Base-by-base conservation (phyloP, 2,113 vertebrate genomes). In the Erythrolamprus reginae region DNA sequence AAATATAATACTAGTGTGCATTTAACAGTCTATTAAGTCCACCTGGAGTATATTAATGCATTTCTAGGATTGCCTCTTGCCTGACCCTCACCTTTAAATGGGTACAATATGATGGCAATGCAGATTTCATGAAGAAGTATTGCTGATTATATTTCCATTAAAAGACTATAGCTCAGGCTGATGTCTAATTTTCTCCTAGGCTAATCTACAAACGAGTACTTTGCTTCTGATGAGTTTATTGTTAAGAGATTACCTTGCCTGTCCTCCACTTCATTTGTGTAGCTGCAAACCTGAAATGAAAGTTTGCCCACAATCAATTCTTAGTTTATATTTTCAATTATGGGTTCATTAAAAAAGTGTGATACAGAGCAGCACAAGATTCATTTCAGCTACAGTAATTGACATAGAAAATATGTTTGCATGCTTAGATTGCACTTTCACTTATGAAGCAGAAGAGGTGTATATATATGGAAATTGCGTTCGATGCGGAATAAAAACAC, bases 101-200 rank as follows among this genome's bases (percentile, higher is more conserved):
- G 85, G 82, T 96, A 96, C 96, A 95, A 93, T 58, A 91, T 94
- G 93, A 94, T 91, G 92, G 95, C 94, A 95, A 88, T 19, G 88
- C 48, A 90, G 91, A 92, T 94, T 95, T 97, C 94, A 95, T 96
- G 94, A 96, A 96, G 96, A 95, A 88, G 50, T 95, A 96, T 94
- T 95, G 93, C 94, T 96, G 96, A 97, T 97, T 96, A 96, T 95
- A 96, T 96, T 97, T 96, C 96, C 96, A 97, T 97, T 97, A 97
- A 94, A 77, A 96, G 91, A 92, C 88, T 84, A 95, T 58, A 96
- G 93, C 91, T 94, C 95, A 91, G 90, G 92, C 95, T 96, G 95
- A 95, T 88, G 96, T 92, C 92, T 96, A 94, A 96, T 96, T 96
- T 91, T 97, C 90, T 95, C 92, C 94, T 50, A 83, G 89, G 89